Conservation (phyloP, 2,888 invertebrate species). For the Nebria brevicollis region DNA sequence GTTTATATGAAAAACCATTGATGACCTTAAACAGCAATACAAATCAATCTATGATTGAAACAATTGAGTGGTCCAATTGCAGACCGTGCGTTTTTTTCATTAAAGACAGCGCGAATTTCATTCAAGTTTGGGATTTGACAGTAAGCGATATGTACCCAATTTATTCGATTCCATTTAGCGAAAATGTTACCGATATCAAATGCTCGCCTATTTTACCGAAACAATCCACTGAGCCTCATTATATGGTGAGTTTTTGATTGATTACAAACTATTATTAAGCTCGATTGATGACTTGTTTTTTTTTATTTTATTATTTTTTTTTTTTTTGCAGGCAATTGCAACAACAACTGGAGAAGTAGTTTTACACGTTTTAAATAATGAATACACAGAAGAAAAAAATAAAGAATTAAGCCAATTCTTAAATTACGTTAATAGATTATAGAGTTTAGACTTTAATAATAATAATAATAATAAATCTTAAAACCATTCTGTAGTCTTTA, state of each 20-base stretch:
- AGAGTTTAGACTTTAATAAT: constrained; percentile 46
- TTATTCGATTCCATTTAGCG: constrained; percentile 61
- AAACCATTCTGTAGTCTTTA: no score
- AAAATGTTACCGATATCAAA: constrained; percentile 61
- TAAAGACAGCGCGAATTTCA: constrained; percentile 62
- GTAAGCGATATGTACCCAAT: constrained; percentile 65
- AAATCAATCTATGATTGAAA: constrained; percentile 56
- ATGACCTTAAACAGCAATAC: constrained; percentile 57
- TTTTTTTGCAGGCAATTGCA: constrained; percentile 63
- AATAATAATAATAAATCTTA: no score
- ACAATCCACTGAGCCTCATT: constrained; percentile 57
- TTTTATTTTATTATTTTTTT: no score
- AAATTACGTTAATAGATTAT: constrained; percentile 62
- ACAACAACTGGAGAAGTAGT: constrained; percentile 62
- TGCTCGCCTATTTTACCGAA: constrained; percentile 59
- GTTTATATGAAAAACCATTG: constrained; percentile 62
- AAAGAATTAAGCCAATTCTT: constrained; percentile 63
- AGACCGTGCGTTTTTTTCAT: constrained; percentile 66
- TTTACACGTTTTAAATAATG: constrained; percentile 63
- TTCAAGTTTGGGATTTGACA: constrained; percentile 67
- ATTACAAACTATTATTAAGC: constrained; percentile 26
- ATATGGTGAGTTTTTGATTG: constrained; percentile 61
- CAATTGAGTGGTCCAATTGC: constrained; percentile 66
- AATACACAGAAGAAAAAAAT: constrained; percentile 60
- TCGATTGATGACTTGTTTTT: constrained; percentile 14